phyloP scores from a whole-genome alignment of 1,140 invertebrate genomes.

The Calephelis nemesis region DNA sequence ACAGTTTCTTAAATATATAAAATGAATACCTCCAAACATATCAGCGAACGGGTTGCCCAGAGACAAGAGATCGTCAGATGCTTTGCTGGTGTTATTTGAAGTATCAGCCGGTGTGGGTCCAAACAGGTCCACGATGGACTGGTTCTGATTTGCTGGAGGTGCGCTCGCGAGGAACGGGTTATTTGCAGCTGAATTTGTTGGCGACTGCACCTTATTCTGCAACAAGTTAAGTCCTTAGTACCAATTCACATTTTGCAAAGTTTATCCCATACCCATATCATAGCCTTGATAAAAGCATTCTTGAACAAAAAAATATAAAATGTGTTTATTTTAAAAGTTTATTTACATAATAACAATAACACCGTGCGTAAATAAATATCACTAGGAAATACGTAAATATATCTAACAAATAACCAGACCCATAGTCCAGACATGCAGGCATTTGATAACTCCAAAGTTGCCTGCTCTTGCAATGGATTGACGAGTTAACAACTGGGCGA shows the following conservation, averaged over 20 bases:
- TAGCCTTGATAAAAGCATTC: background rate
- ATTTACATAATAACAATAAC: no score
- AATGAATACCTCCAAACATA: slow-evolving; percentile 83
- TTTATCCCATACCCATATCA: background rate
- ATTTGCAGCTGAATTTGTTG: slow-evolving; percentile 84
- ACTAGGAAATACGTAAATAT: no score
- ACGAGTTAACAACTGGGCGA: no score
- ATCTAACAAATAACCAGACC: no score
- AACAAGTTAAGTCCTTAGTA: slow-evolving; percentile 35
- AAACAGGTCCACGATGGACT: slow-evolving; percentile 90
- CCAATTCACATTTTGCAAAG: background rate
- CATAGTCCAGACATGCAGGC: no score
- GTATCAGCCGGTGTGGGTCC: slow-evolving; percentile 78
- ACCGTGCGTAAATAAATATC: no score
- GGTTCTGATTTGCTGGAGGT: slow-evolving; percentile 64
- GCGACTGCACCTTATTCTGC: slow-evolving; percentile 89
- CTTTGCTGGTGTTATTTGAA: slow-evolving; percentile 79
- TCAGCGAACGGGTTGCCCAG: slow-evolving; percentile 95
- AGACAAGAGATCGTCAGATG: slow-evolving; percentile 93
- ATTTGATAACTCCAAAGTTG: no score
- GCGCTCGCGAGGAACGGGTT: slow-evolving; percentile 91
- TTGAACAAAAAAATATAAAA: no score
- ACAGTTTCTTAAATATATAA: background rate
- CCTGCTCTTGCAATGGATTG: no score
- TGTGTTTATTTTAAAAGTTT: no score